phyloP scores from a whole-genome alignment of 2,888 invertebrate species.

The Pyrgus malvae region DNA sequence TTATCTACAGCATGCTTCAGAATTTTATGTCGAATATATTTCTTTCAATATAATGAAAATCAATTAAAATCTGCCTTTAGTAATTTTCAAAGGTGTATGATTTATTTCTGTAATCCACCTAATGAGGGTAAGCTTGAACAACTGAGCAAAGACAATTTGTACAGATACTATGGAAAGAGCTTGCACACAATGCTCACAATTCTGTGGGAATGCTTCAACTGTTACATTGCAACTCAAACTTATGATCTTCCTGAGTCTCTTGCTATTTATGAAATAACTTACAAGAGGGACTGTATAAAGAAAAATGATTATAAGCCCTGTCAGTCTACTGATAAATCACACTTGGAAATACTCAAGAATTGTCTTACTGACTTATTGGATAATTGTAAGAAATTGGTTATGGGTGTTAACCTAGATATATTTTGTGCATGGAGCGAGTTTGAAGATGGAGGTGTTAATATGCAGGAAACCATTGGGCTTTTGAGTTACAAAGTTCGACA shows the following conservation, averaged over 20 bases:
- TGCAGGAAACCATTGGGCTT: constrained; percentile 66
- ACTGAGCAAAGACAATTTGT: constrained; percentile 52
- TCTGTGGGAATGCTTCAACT: constrained; percentile 48
- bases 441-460: constrained; percentile 56
- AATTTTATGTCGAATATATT: constrained; percentile 55
- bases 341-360: constrained; percentile 54
- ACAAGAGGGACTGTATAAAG: constrained; percentile 27
- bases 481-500: constrained; percentile 53
- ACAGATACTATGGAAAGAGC: constrained; percentile 56
- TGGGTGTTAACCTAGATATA: constrained; percentile 67
- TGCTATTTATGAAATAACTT: constrained; percentile 54
- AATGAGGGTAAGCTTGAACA: constrained; percentile 50
- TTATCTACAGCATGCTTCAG: constrained; percentile 55
- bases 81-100: constrained; percentile 55
- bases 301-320: constrained; percentile 43
- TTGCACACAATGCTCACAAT: constrained; percentile 48
- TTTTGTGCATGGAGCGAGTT: constrained; percentile 75
- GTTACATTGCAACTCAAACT: constrained; percentile 45
- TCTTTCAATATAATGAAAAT: constrained; percentile 47
- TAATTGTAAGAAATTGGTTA: constrained; percentile 55
- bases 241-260: constrained; percentile 41
- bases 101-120: constrained; percentile 58
- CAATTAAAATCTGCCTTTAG: constrained; percentile 43
- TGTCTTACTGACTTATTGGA: constrained; percentile 52
- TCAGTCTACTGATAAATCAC: constrained; percentile 44